Percentiles rank a stretch among this genome's conserved stretches.
phyloP scores from a whole-genome alignment of 2,113 vertebrate species.

The Puma concolor region DNA sequence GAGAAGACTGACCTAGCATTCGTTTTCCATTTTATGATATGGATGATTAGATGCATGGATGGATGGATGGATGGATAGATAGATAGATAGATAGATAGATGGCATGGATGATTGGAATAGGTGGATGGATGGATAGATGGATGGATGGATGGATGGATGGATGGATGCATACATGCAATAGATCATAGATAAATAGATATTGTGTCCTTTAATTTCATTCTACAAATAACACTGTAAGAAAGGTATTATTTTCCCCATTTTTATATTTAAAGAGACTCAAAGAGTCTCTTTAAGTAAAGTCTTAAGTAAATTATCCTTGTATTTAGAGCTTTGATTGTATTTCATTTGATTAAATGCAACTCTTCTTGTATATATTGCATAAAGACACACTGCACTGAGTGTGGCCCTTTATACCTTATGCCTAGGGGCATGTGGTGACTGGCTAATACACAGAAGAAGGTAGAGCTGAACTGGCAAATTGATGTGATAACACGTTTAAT shows the following conservation, averaged over 20 bases:
- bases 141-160: background rate
- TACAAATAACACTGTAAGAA: background rate
- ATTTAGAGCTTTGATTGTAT: background rate
- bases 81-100: background rate
- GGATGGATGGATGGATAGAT: background rate
- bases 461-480: background rate
- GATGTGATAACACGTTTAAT: background rate
- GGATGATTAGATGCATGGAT: background rate
- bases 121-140: background rate
- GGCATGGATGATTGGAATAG: background rate
- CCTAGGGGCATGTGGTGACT: background rate
- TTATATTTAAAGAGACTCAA: background rate
- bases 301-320: background rate
- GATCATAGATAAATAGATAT: background rate
- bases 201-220: background rate
- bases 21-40: background rate
- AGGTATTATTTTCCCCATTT: background rate
- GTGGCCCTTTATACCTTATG: background rate
- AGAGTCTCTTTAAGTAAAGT: background rate
- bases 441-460: background rate
- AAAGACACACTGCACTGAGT: background rate
- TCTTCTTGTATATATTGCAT: background rate
- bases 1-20: background rate
- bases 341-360: background rate
- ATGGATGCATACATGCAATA: background rate